Evolutionary conservation across 2,888 invertebrate species (phyloP).

Genomic region (Lagria hirta): DNA sequence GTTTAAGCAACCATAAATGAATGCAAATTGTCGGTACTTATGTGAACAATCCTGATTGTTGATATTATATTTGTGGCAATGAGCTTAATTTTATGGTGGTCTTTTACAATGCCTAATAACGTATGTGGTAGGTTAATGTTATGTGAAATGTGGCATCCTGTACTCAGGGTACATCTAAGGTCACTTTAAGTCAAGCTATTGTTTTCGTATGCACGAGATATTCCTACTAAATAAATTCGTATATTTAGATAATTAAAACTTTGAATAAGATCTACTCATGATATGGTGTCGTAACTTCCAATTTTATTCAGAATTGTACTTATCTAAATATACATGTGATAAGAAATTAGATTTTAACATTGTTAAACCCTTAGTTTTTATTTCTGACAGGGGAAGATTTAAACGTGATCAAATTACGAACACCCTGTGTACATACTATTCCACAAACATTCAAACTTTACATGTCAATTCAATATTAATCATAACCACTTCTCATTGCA

Average conservation of each 20-base stretch:
- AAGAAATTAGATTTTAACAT: conserved; percentile 9
- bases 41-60: too few species aligned
- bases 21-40: too few species aligned
- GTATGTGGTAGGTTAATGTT: too few species aligned
- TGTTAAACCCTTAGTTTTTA: too few species aligned
- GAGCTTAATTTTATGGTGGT: too few species aligned
- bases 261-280: conserved; percentile 11
- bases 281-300: too few species aligned
- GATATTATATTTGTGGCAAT: too few species aligned
- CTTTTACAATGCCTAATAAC: too few species aligned
- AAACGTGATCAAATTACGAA: too few species aligned
- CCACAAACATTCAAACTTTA: conserved; percentile 6
- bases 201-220: conserved; percentile 7
- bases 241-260: conserved; percentile 18
- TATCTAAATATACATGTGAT: conserved; percentile 21
- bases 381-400: conserved; percentile 6
- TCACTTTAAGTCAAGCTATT: conserved; percentile 11
- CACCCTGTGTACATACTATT: conserved; percentile 16
- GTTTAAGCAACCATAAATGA: too few species aligned
- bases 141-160: conserved; percentile 20
- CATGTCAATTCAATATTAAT: conserved; percentile 1
- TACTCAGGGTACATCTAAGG: conserved; percentile 15
- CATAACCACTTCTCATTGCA: conserved; percentile 9
- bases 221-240: conserved; percentile 15
- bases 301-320: conserved; percentile 17